Evolutionary conservation across 2,113 vertebrate species (phyloP).

Genomic region (Notarius lentiginosus): DNA sequence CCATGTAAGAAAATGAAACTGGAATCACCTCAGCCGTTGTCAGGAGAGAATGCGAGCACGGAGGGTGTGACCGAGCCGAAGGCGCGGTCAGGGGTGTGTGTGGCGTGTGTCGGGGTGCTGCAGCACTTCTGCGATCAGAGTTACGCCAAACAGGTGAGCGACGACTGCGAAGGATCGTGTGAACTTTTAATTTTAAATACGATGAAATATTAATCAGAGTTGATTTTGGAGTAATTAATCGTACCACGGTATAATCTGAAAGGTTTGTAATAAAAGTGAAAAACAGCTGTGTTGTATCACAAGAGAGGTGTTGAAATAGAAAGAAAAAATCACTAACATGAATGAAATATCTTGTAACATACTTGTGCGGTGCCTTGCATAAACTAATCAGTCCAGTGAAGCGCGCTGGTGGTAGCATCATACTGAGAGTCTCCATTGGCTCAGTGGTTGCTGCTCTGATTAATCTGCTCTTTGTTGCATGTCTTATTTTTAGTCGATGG

Average conservation of each 20-base stretch:
- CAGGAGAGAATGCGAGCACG: conserved; percentile 5
- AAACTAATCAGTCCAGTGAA: background rate
- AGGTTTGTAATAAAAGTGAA: background rate
- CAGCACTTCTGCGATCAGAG: conserved; percentile 79
- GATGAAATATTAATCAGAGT: background rate
- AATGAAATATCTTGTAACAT: background rate
- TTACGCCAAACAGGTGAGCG: conserved; percentile 81
- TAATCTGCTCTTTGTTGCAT: background rate
- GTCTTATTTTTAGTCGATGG: background rate
- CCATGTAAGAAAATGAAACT: conserved; percentile 81
- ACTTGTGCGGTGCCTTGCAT: background rate
- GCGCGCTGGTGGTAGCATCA: background rate
- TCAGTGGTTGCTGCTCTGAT: background rate
- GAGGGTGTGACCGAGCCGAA: background rate
- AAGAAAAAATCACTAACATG: background rate
- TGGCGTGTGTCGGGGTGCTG: conserved; percentile 87
- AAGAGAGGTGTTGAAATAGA: too few species aligned
- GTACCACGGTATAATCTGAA: background rate
- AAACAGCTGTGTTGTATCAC: background rate
- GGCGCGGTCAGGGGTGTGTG: conserved; percentile 68
- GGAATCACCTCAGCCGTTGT: conserved; percentile 42
- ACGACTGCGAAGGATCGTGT: background rate
- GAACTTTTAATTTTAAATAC: background rate
- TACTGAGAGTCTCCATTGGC: background rate
- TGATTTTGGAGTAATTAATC: background rate